Conservation (phyloP, 2,888 invertebrate species). For the Drosophila meridiana region DNA sequence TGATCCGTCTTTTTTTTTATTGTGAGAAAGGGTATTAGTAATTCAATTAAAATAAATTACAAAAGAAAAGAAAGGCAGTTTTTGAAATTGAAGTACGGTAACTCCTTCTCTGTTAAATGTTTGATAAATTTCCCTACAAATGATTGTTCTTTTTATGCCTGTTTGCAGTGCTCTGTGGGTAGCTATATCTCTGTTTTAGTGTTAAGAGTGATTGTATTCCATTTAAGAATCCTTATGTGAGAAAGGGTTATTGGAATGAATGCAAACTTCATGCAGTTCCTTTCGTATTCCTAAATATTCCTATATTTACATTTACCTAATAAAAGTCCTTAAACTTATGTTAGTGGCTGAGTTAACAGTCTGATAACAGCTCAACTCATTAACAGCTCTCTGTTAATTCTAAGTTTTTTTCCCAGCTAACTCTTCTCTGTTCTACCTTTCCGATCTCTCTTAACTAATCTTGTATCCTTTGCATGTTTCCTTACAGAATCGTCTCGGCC, state of each 20-base stretch:
- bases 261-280: background rate
- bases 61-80: background rate
- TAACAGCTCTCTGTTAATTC: background rate
- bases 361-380: background rate
- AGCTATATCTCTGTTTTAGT: background rate
- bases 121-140: background rate
- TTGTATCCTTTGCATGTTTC: background rate
- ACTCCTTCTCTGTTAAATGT: background rate
- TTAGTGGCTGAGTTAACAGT: background rate
- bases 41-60: background rate
- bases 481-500: constrained; percentile 89
- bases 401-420: background rate
- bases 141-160: background rate
- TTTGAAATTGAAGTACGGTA: background rate
- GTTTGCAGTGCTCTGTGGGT: background rate
- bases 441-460: background rate
- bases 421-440: background rate
- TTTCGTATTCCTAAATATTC: background rate
- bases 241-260: background rate
- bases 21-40: constrained; percentile 2
- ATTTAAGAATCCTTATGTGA: background rate
- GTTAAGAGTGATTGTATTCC: background rate
- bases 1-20: background rate
- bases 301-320: background rate
- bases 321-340: background rate